Evolutionary conservation across 2,888 invertebrate species (phyloP).

Genomic region (Macaria liturata): DNA sequence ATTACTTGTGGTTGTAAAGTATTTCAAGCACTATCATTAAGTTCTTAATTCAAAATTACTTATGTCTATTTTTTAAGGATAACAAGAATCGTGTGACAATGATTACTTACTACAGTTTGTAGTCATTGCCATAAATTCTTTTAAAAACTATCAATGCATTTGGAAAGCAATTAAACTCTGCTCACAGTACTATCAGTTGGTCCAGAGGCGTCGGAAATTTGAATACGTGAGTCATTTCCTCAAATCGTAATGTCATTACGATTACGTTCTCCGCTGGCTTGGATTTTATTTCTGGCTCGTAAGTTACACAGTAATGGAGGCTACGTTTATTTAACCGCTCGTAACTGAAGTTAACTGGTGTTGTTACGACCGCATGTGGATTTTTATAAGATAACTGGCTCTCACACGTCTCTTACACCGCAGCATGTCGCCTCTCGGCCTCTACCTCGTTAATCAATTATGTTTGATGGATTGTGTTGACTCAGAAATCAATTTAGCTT

Average conservation of each 20-base stretch:
- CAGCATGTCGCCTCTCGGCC: conserved; percentile 49
- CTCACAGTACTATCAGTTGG: conserved; percentile 1
- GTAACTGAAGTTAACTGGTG: conserved; percentile 54
- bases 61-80: too few relatives aligned
- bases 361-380: conserved; percentile 70
- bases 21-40: too few relatives aligned
- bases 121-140: conserved; percentile 3
- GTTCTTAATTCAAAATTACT: too few relatives aligned
- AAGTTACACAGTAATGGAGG: conserved; percentile 64
- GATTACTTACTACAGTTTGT: too few relatives aligned
- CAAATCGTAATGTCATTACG: conserved; percentile 43
- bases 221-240: conserved; percentile 38
- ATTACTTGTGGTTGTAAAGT: too few relatives aligned
- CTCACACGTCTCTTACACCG: conserved; percentile 39
- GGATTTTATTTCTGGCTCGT: conserved; percentile 73
- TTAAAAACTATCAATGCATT: conserved; percentile 2
- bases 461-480: conserved; percentile 42
- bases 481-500: conserved; percentile 25
- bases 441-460: conserved; percentile 48
- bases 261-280: conserved; percentile 51
- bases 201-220: conserved; percentile 18
- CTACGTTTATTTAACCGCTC: conserved; percentile 78
- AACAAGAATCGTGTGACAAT: too few relatives aligned
- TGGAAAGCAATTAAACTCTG: conserved; percentile 4
- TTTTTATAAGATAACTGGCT: conserved; percentile 63